These are phyloP conservation scores for Myotis planiceps DNA, from an alignment of 2,797 vertebrate genomes.

Conservation along the genomic window DNA sequence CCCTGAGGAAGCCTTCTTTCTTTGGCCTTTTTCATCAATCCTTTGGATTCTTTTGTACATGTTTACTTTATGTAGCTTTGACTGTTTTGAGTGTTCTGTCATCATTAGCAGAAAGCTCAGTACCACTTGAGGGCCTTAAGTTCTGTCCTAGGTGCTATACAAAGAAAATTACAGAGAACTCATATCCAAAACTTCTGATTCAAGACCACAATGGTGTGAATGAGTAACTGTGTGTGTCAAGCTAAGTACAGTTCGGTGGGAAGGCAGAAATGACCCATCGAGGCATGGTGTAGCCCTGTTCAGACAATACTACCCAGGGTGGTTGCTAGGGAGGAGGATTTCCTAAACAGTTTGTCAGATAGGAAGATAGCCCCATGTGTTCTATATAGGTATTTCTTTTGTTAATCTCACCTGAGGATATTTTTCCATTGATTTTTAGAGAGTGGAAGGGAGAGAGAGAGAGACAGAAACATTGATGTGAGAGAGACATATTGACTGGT, in stretches of 20 bases:
- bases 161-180: constrained; percentile 4
- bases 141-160: background rate
- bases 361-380: background rate
- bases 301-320: background rate
- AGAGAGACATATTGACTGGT: too few species aligned
- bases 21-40: background rate
- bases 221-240: background rate
- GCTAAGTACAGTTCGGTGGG: background rate
- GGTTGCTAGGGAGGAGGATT: constrained; percentile 5
- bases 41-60: background rate
- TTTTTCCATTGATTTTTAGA: too few species aligned
- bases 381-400: too few species aligned
- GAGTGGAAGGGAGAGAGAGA: too few species aligned
- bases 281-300: background rate
- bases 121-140: background rate
- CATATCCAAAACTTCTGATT: background rate
- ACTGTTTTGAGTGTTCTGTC: background rate
- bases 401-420: too few species aligned
- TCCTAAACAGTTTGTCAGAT: background rate
- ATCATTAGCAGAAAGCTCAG: background rate
- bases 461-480: too few species aligned
- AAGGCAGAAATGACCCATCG: background rate
- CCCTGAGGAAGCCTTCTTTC: background rate
- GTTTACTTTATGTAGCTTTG: background rate
- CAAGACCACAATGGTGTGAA: background rate